Evolutionary conservation across 1,140 invertebrate species (phyloP).

Genomic region (Acyrthosiphon pisum): DNA sequence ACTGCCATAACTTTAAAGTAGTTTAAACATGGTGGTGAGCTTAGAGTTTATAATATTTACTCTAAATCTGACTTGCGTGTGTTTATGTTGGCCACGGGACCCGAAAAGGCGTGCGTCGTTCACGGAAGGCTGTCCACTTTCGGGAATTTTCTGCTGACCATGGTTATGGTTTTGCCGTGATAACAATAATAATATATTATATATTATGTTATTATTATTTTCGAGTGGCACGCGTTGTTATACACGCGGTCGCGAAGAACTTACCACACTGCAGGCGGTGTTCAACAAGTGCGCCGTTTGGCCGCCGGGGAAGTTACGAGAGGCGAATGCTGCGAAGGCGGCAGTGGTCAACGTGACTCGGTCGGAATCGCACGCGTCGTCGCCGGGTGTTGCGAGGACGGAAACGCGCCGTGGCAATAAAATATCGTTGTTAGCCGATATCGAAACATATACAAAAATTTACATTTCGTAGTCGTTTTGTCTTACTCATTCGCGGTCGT

Average conservation of each 20-base stretch:
- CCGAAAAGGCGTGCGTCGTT: not conserved
- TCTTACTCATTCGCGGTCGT: not conserved
- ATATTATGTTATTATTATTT: not conserved
- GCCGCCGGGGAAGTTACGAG: not conserved
- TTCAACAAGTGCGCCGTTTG: constrained; percentile 36
- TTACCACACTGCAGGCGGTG: not conserved
- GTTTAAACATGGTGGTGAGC: not conserved
- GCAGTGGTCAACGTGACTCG: constrained; percentile 46
- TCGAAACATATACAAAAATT: not conserved
- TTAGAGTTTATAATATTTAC: not conserved
- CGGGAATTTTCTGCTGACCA: not conserved
- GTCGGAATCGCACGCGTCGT: not conserved
- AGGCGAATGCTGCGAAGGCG: not conserved
- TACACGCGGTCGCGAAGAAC: not conserved
- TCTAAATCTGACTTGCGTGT: not conserved
- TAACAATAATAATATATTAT: not conserved
- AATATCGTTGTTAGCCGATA: not conserved
- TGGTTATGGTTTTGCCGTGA: not conserved
- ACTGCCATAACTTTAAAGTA: too few relatives aligned
- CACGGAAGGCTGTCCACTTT: not conserved
- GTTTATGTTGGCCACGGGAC: not conserved
- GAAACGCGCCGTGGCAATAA: not conserved
- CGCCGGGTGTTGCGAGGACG: constrained; percentile 1
- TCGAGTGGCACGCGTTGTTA: not conserved
- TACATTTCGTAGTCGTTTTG: not conserved